A percentile compares a stretch with the other conserved stretches of the same genome.
phyloP scores from a whole-genome alignment of 2,113 vertebrate genomes.

The Athene cunicularia region DNA sequence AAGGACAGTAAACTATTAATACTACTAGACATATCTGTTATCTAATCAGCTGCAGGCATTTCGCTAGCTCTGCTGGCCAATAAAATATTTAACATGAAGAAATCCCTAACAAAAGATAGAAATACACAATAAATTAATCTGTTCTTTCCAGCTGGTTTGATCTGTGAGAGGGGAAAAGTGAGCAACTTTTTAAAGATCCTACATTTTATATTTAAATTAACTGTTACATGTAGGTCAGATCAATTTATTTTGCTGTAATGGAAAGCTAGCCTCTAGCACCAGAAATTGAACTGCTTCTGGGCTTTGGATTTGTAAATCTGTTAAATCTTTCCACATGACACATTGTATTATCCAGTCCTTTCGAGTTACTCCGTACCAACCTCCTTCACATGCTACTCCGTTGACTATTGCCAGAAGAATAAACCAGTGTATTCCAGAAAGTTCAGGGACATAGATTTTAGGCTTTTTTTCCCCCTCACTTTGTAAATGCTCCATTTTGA shows the following conservation, averaged over 20 bases:
- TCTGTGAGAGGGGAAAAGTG: background rate
- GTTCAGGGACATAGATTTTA: background rate
- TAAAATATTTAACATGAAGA: background rate
- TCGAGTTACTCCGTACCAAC: background rate
- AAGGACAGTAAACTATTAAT: background rate
- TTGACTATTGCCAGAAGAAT: background rate
- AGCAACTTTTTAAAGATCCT: background rate
- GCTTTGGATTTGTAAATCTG: background rate
- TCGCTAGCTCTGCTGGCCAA: background rate
- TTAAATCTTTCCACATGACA: background rate
- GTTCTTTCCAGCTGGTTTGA: background rate
- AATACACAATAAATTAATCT: background rate
- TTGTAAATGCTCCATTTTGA: background rate
- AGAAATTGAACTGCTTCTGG: background rate
- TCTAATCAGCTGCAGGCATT: background rate
- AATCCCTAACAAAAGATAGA: background rate
- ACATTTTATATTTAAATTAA: background rate
- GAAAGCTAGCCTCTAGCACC: background rate
- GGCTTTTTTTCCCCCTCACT: rapidly evolving
- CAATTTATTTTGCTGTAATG: background rate
- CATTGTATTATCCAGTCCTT: background rate
- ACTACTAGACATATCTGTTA: background rate
- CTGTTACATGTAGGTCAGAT: background rate
- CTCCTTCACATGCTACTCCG: background rate
- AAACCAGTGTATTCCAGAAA: background rate